Evolutionary conservation across 2,797 vertebrate species (phyloP).

Genomic region (Perodicticus potto): DNA sequence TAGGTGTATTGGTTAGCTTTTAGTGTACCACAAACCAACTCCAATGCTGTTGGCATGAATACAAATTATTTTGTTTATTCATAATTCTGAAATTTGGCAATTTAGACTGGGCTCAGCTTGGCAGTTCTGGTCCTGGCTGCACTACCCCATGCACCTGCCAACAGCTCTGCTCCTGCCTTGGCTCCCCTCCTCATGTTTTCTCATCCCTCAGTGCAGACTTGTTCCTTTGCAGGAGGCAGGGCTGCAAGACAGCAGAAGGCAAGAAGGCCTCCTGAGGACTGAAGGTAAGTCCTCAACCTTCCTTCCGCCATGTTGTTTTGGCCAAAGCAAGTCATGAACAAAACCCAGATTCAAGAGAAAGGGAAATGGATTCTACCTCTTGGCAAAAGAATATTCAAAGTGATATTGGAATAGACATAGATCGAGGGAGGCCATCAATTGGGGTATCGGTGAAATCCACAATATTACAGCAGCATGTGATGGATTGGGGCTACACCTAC

Average conservation of each 20-base stretch:
- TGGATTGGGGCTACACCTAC: not conserved
- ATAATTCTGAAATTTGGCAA: constrained; percentile 24
- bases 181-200: not conserved
- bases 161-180: not conserved
- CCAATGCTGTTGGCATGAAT: not conserved
- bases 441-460: not conserved
- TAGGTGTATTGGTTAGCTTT: not conserved
- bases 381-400: not conserved
- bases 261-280: not conserved
- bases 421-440: not conserved
- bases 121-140: constrained; percentile 16
- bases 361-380: not conserved
- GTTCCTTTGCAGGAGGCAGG: not conserved
- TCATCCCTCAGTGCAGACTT: not conserved
- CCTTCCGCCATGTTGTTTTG: not conserved
- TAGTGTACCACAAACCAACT: not conserved
- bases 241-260: not conserved
- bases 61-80: not conserved
- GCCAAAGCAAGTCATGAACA: not conserved
- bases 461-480: not conserved
- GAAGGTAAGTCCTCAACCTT: not conserved
- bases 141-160: not conserved
- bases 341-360: not conserved
- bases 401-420: not conserved
- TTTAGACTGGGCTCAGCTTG: not conserved